These are phyloP conservation scores for Pasiphila rectangulata DNA, from an alignment of 2,888 invertebrate genomes.

Conservation along the genomic window DNA sequence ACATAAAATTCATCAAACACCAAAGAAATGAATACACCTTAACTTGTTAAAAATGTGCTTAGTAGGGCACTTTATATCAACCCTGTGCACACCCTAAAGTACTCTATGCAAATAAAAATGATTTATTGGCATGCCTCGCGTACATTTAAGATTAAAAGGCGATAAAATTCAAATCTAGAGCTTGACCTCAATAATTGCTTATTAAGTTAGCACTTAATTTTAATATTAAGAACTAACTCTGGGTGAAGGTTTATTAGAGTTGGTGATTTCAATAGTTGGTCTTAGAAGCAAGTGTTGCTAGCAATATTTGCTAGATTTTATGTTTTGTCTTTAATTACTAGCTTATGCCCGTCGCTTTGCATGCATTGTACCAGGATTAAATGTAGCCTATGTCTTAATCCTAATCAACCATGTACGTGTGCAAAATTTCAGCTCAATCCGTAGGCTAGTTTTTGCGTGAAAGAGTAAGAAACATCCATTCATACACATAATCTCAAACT, in stretches of 20 bases:
- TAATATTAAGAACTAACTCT: slow-evolving; percentile 16
- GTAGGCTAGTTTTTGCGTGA: too few species aligned
- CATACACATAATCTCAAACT: too few species aligned
- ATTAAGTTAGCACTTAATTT: slow-evolving; percentile 22
- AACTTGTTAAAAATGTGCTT: too few species aligned
- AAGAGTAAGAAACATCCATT: too few species aligned
- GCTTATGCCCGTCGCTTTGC: not conserved
- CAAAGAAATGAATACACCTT: too few species aligned
- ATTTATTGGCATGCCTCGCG: slow-evolving; percentile 37
- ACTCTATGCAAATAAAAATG: slow-evolving; percentile 48
- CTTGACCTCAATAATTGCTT: slow-evolving; percentile 23
- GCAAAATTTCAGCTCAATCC: too few species aligned
- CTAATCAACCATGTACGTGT: too few species aligned
- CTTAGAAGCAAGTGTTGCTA: slow-evolving; percentile 18
- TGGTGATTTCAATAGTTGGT: slow-evolving; percentile 11
- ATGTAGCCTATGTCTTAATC: too few species aligned
- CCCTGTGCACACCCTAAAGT: too few species aligned
- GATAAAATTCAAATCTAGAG: slow-evolving; percentile 21
- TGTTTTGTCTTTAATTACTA: not conserved
- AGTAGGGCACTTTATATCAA: not conserved
- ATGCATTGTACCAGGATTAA: not conserved
- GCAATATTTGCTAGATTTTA: not conserved
- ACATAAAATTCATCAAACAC: too few species aligned
- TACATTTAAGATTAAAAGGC: slow-evolving; percentile 22
- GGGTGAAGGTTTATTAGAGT: slow-evolving; percentile 12